phyloP scores from a whole-genome alignment of 2,113 vertebrate genomes.

The Tachysurus fulvidraco region DNA sequence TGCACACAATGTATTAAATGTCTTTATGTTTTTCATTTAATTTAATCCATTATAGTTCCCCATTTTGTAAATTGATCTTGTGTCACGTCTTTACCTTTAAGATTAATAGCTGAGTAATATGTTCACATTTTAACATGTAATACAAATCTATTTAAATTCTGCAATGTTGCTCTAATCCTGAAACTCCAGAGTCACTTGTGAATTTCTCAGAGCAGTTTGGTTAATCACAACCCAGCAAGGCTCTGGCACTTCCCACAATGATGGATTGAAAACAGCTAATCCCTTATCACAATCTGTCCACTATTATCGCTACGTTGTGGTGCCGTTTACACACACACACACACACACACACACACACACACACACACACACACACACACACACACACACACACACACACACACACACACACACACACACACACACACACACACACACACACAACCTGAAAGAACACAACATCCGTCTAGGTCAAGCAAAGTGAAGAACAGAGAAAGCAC shows the following conservation, averaged over 20 bases:
- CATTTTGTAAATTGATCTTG: neutral
- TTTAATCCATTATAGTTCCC: neutral
- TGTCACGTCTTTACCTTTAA: neutral
- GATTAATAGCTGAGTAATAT: neutral
- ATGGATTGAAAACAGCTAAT: neutral
- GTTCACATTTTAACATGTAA: neutral
- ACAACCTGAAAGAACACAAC: neutral
- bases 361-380: no score
- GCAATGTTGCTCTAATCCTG: neutral
- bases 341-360: no score
- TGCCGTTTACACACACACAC: neutral
- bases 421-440: no score
- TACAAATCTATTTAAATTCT: neutral
- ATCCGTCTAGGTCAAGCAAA: neutral
- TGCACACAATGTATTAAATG: neutral
- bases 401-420: no score
- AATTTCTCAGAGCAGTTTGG: neutral
- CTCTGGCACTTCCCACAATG: neutral
- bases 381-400: no score
- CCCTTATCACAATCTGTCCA: conserved; percentile 3
- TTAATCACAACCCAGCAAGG: conserved; percentile 13
- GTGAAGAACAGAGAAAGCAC: neutral
- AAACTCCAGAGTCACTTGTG: neutral
- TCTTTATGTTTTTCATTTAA: neutral
- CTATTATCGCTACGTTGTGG: neutral